phyloP scores from a whole-genome alignment of 1,140 invertebrate species.

The Drosophila ironensis region DNA sequence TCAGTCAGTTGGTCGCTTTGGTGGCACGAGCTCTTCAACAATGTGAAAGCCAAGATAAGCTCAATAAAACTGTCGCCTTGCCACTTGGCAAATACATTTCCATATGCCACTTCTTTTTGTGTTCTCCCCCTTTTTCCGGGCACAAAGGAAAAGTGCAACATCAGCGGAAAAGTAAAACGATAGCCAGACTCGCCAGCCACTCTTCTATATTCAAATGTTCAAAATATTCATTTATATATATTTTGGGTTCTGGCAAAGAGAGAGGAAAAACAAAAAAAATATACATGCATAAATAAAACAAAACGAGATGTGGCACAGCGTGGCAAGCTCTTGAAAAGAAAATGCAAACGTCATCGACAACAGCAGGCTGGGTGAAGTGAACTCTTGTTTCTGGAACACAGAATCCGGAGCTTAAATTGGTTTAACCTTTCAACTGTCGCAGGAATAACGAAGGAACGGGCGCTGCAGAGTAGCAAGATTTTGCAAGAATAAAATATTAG shows the following conservation, averaged over 20 bases:
- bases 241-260: slow-evolving; percentile 18
- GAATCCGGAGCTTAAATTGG: slow-evolving; percentile 46
- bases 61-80: slow-evolving; percentile 77
- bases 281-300: slow-evolving; percentile 1
- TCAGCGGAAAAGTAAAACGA: slow-evolving; percentile 72
- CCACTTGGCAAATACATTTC: slow-evolving; percentile 72
- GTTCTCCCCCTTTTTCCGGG: neutral
- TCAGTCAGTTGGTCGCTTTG: slow-evolving; percentile 16
- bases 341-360: slow-evolving; percentile 71
- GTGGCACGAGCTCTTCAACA: slow-evolving; percentile 17
- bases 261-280: neutral
- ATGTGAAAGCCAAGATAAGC: slow-evolving; percentile 63
- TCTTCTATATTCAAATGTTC: slow-evolving; percentile 63
- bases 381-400: slow-evolving; percentile 22
- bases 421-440: slow-evolving; percentile 57
- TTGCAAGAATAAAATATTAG: slow-evolving; percentile 37
- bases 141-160: slow-evolving; percentile 63
- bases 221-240: slow-evolving; percentile 72
- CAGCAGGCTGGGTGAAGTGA: slow-evolving; percentile 33
- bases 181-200: slow-evolving; percentile 34
- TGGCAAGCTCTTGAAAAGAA: slow-evolving; percentile 43
- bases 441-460: neutral
- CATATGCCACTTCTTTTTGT: slow-evolving; percentile 23
- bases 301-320: neutral
- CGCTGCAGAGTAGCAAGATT: slow-evolving; percentile 5